Evolutionary conservation across 1,140 invertebrate genomes (phyloP), one percentile per base, ranked within the genome.

Genomic region (Drosophila chauvacae): DNA sequence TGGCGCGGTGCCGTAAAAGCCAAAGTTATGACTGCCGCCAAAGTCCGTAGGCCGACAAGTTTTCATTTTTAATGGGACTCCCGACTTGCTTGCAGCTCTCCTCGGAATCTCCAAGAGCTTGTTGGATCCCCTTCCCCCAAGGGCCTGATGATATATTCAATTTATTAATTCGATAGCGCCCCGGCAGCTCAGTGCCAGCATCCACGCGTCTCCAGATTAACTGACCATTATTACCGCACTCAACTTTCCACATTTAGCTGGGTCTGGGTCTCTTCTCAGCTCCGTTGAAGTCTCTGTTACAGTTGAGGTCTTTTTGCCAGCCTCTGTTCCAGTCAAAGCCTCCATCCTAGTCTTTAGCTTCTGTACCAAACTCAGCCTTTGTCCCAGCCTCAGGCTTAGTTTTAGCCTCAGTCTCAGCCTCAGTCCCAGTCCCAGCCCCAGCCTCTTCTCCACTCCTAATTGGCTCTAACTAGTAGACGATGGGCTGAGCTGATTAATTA

Each of bases 21-120:
- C 42, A 51, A 79, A 82, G 69, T 82, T 82, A 75, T 69, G 80
- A 61, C 75, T 64, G 56, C 77, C 55, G 53, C 53, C 53, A 56
- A 56, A 44, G 75, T 63, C 77, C 63, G 55, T 71, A 77, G 80
- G 80, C 59, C 47, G 57, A 56, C 74, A 82, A 83, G 45, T 83
- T 83, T 81, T 83, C 81, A 75, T 61, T 63, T 82, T 68, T 63
- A 64, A 55, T 47, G 39, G 60, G 45, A 47, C 20, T 56, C 53
- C 53, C 35, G 35, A 33, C 51, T 37, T 16, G 1, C 50, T 20
- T 6, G 20, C 13, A n/a, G 44, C 30, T 7, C 28, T 28, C 7
- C 13, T 7, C 14, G 20, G 16, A 41, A 59, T 9, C 53, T 62
- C 59, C n/a, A 33, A 14, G 11, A 18, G 58, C 45, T 14, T 28